phyloP scores from a whole-genome alignment of 2,797 vertebrate species.

The Helostoma temminkii region DNA sequence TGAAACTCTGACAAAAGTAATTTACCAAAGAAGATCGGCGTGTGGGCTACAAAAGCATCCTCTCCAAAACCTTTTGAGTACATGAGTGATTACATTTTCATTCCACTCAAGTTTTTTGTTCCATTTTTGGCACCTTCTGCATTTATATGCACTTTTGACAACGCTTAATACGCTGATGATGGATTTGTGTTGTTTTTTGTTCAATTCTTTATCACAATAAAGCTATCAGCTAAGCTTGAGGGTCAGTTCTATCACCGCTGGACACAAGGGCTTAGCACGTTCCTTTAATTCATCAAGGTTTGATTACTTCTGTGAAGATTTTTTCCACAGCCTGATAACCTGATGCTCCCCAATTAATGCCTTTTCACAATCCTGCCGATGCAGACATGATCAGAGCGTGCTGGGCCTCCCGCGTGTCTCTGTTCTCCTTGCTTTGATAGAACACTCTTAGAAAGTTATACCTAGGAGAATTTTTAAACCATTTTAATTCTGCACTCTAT shows the following conservation, averaged over 20 bases:
- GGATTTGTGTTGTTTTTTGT: slow-evolving; percentile 74
- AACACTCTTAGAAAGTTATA: slow-evolving; percentile 71
- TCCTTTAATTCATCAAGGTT: slow-evolving; percentile 88
- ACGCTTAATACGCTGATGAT: slow-evolving; percentile 74
- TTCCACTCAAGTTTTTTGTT: slow-evolving; percentile 72
- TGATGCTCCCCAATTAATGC: slow-evolving; percentile 82
- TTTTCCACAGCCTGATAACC: slow-evolving; percentile 80
- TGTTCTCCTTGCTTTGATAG: slow-evolving; percentile 58
- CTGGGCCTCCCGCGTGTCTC: slow-evolving; percentile 56
- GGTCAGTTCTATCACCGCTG: slow-evolving; percentile 77
- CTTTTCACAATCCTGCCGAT: slow-evolving; percentile 77
- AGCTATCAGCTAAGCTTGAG: slow-evolving; percentile 72
- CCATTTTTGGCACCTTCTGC: slow-evolving; percentile 73
- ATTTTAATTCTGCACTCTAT: slow-evolving; percentile 59
- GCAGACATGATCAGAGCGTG: slow-evolving; percentile 70
- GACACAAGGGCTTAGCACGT: slow-evolving; percentile 84
- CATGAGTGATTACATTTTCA: slow-evolving; percentile 81
- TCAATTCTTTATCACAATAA: slow-evolving; percentile 72
- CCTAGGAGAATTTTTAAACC: slow-evolving; percentile 61
- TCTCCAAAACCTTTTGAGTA: slow-evolving; percentile 71
- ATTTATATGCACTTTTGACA: slow-evolving; percentile 62
- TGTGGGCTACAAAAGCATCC: slow-evolving; percentile 74
- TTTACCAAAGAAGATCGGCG: slow-evolving; percentile 73
- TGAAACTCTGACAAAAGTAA: slow-evolving; percentile 71
- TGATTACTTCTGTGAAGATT: slow-evolving; percentile 89